Evolutionary conservation across 2,888 invertebrate genomes (phyloP).

Genomic region (Stenichneumon culpator): DNA sequence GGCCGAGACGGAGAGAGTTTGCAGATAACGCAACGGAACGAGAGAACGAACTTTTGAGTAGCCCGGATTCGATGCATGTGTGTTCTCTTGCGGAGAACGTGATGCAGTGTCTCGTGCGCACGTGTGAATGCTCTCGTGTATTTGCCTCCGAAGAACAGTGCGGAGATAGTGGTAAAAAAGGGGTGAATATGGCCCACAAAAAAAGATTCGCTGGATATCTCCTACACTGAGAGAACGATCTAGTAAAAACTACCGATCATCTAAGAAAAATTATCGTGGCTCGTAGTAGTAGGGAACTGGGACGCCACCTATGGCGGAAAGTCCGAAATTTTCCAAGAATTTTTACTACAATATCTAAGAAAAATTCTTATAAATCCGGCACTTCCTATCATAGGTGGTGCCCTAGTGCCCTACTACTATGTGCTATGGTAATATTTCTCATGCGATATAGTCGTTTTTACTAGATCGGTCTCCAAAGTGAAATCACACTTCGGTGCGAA

Average conservation of each 20-base stretch:
- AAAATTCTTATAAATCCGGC: too few species aligned
- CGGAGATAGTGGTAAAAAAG: not conserved
- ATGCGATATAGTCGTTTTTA: too few species aligned
- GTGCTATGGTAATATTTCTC: too few species aligned
- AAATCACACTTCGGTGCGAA: not conserved
- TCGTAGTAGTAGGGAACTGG: too few species aligned
- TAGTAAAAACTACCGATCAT: too few species aligned
- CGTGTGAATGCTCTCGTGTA: slow-evolving; percentile 36
- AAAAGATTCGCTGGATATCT: not conserved
- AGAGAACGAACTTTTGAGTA: slow-evolving; percentile 18
- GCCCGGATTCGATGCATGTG: slow-evolving; percentile 11
- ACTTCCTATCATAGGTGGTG: too few species aligned
- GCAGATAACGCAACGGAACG: slow-evolving; percentile 26
- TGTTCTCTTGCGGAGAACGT: not conserved
- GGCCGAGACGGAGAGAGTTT: slow-evolving; percentile 19
- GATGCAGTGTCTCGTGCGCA: slow-evolving; percentile 7
- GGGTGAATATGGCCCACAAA: not conserved
- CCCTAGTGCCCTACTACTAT: too few species aligned
- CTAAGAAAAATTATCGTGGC: too few species aligned
- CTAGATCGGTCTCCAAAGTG: not conserved
- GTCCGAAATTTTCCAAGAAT: too few species aligned
- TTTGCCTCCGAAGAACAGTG: slow-evolving; percentile 10
- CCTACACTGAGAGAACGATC: too few species aligned
- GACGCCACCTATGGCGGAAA: too few species aligned
- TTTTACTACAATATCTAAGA: too few species aligned